These are phyloP conservation scores for Gymnocypris eckloni DNA, from an alignment of 2,797 vertebrate species.

Conservation along the genomic window DNA sequence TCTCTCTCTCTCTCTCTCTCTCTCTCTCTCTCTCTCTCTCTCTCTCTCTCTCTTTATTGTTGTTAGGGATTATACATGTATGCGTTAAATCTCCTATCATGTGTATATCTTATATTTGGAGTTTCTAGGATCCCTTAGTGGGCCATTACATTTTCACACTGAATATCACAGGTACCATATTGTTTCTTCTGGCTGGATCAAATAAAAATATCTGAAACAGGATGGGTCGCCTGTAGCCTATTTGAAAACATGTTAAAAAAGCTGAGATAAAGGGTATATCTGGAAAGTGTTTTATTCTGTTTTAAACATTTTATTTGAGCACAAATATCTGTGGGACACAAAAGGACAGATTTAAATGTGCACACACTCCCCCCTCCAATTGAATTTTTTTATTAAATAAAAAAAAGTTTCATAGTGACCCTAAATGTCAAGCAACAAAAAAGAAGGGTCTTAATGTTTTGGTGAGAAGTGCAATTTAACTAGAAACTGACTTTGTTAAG, in stretches of 20 bases:
- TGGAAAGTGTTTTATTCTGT: background rate
- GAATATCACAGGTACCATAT: background rate
- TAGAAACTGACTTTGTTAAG: background rate
- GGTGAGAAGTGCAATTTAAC: background rate
- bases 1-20: background rate
- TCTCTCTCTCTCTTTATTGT: background rate
- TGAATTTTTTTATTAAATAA: no score
- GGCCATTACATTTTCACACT: background rate
- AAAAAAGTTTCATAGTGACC: background rate
- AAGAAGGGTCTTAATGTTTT: background rate
- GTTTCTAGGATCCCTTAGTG: background rate
- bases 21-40: no score
- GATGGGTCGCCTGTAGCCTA: background rate
- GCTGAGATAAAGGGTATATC: background rate
- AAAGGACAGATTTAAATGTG: background rate
- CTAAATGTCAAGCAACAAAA: background rate
- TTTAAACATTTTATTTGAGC: background rate
- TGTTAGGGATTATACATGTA: conserved; percentile 2
- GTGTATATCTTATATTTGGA: background rate
- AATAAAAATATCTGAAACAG: background rate
- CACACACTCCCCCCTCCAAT: background rate
- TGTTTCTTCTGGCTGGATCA: background rate
- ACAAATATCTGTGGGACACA: background rate
- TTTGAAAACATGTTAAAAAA: background rate
- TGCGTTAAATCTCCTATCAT: background rate